phyloP scores from a whole-genome alignment of 2,113 vertebrate genomes.

The Pteruthius melanotis region DNA sequence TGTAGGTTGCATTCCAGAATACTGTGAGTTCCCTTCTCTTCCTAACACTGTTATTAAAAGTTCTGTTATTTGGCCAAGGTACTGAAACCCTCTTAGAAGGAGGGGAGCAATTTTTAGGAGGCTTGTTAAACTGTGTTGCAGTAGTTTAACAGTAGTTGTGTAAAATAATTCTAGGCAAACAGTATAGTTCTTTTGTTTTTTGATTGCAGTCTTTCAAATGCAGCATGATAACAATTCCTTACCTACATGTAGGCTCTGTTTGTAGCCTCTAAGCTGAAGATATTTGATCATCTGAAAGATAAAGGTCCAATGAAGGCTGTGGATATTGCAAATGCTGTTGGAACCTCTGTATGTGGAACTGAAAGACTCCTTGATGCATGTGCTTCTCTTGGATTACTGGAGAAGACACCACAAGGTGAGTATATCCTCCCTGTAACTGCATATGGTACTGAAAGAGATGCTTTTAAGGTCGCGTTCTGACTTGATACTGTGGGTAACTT shows the following conservation, averaged over 20 bases:
- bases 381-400: constrained; percentile 80
- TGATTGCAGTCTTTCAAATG: background rate
- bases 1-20: background rate
- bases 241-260: constrained; percentile 77
- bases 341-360: constrained; percentile 72
- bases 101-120: background rate
- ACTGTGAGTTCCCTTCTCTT: background rate
- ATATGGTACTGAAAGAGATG: background rate
- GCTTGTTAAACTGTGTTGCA: background rate
- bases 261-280: constrained; percentile 79
- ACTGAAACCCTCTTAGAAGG: background rate
- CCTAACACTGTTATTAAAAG: background rate
- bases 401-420: constrained; percentile 63
- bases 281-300: constrained; percentile 83
- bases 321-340: constrained; percentile 72
- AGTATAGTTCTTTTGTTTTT: background rate
- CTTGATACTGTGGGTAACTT: background rate
- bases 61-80: background rate
- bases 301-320: constrained; percentile 54
- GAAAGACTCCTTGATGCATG: constrained; percentile 83
- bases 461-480: background rate
- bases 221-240: background rate
- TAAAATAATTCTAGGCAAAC: background rate
- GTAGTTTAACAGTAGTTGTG: background rate
- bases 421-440: background rate